Conservation (phyloP, 2,888 invertebrate species). For the Leptopterna dolabrata region DNA sequence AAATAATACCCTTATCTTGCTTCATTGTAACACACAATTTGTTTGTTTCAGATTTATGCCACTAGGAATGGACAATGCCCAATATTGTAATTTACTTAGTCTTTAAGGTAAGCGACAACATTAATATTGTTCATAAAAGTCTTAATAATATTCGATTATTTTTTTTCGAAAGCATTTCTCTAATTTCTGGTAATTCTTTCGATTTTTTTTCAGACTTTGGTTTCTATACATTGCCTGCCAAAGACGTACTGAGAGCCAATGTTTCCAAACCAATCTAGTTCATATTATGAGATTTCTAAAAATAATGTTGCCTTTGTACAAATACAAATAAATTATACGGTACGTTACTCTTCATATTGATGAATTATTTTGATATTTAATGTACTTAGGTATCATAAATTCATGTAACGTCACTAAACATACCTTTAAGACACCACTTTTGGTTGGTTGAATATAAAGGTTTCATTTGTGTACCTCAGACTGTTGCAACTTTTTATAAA, state of each 20-base stretch:
- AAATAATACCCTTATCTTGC: neutral
- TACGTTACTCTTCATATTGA: neutral
- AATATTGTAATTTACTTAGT: slow-evolving; percentile 60
- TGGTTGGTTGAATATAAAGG: no score
- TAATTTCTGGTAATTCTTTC: neutral
- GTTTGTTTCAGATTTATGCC: slow-evolving; percentile 68
- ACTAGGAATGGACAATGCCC: slow-evolving; percentile 66
- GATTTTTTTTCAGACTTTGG: slow-evolving; percentile 67
- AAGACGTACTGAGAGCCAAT: slow-evolving; percentile 71
- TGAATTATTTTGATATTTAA: neutral
- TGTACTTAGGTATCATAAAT: no score
- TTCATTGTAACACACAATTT: neutral
- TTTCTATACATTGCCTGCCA: slow-evolving; percentile 71
- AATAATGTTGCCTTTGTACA: slow-evolving; percentile 71
- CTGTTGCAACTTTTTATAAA: no score
- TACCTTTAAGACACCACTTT: no score
- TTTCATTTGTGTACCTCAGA: no score
- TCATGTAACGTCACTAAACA: neutral
- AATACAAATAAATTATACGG: slow-evolving; percentile 67
- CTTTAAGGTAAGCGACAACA: slow-evolving; percentile 58
- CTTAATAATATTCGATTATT: neutral
- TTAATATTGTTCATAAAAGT: neutral
- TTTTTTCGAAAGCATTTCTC: neutral
- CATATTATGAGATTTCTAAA: slow-evolving; percentile 70
- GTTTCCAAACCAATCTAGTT: slow-evolving; percentile 71